Base-by-base conservation (phyloP, 1,140 invertebrate genomes). In the Heterodera schachtii region DNA sequence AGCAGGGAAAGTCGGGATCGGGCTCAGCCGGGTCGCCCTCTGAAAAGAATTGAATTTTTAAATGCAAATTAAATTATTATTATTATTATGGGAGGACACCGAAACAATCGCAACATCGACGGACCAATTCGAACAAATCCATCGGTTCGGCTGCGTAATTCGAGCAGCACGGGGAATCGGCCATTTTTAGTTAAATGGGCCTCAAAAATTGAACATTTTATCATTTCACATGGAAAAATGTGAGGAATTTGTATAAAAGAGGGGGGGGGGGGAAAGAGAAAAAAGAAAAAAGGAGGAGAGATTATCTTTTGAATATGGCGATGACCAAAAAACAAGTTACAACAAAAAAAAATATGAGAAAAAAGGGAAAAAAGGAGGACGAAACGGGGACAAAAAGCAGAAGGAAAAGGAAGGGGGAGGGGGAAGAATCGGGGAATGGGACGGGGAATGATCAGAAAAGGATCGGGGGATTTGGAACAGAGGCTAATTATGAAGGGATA, bases 11-110 rank as follows among this genome's bases (percentile, higher is more conserved):
- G 21, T 85, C 83, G 57, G 77, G 75, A 9, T 46, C 64, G 19
- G 85, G 81, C 69, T 86, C 86, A 41, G 86, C 85, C 46, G 84
- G 57, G 19, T 84, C 82, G 69, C 85, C 87, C 86, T 60, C 71
- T 66, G 66, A 88, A 83, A 75, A 44, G 75, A 78, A 80, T 41
- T 31, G 21, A 81, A 79, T 11, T 16, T 44, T 44, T 16, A 83
- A 49, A n/a, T 64, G 21, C 82, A 41, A 47, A 43, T 66, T 19
- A 43, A 44, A 69, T 8, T n/a, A n/a, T 31, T 70, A 8, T 31
- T 70, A 8, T 44, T n/a, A 57, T 41, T 47, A 83, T 57, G 47
- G 49, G 44, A 60, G 46, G 49, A 75, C 21, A 85, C 83, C 83
- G 66, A 85, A 85, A 71, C 67, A 85, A 44, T 85, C 84, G 67